A percentile compares a stretch with the other conserved stretches of the same genome.
Conservation (phyloP, 2,113 vertebrate species). For the Theristicus caerulescens region DNA sequence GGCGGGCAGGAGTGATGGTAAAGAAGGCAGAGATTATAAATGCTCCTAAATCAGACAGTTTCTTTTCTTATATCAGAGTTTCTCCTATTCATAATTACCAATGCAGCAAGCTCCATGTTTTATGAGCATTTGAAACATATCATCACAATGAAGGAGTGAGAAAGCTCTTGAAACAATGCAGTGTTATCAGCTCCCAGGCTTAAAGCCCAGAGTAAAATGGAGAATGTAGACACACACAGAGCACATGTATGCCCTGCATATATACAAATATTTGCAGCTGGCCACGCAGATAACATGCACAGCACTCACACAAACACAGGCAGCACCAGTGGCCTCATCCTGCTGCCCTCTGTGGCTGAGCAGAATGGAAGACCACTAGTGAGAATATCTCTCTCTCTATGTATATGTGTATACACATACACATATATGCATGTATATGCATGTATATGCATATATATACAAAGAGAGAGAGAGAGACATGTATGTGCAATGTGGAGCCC, state of each 20-base stretch:
- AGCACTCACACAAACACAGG: background rate
- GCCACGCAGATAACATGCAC: background rate
- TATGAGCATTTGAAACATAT: background rate
- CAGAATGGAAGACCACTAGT: background rate
- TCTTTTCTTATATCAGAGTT: background rate
- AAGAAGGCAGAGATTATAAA: conserved; percentile 11
- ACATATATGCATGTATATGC: background rate
- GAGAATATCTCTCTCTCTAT: background rate
- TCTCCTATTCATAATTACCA: background rate
- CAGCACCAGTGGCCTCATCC: background rate
- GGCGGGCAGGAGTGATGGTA: rapidly evolving
- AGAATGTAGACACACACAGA: background rate
- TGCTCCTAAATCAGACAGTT: background rate
- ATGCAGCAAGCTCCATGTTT: background rate
- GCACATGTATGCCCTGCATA: rapidly evolving
- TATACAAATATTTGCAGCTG: background rate
- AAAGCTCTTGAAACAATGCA: background rate
- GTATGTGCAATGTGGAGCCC: background rate
- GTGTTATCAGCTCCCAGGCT: background rate
- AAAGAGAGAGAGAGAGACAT: background rate
- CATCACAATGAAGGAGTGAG: background rate
- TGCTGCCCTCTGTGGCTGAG: background rate
- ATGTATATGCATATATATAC: too few species aligned
- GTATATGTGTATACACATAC: rapidly evolving
- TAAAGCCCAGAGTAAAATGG: background rate